Evolutionary conservation across 2,113 vertebrate species (phyloP).

Genomic region (Rhadina sibilatrix): DNA sequence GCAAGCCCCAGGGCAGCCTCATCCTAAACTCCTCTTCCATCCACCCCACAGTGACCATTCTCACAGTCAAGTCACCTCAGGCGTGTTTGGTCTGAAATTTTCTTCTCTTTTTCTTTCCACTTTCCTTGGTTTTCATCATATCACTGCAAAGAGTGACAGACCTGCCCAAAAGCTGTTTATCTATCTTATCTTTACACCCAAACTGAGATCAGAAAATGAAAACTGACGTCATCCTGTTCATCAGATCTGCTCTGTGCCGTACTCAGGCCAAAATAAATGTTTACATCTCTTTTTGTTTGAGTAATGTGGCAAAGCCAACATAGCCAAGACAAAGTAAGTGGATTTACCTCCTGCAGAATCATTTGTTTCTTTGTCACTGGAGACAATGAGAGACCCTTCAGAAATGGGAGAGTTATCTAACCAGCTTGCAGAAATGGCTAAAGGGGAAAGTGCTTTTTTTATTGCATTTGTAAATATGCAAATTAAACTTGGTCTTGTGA

Average conservation of each 20-base stretch:
- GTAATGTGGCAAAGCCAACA: not conserved
- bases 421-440: not conserved
- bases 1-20: not conserved
- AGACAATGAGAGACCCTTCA: not conserved
- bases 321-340: not conserved
- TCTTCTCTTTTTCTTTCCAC: not conserved
- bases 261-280: constrained; percentile 24
- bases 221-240: not conserved
- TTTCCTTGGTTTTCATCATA: not conserved
- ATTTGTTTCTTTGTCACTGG: not conserved
- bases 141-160: not conserved
- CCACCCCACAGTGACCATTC: not conserved
- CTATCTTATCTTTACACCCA: not conserved
- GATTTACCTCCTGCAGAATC: not conserved
- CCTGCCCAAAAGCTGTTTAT: not conserved
- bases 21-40: not conserved
- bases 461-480: not conserved
- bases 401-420: not conserved
- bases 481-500: not conserved
- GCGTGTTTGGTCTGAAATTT: not conserved
- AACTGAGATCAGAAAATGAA: not conserved
- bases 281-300: not conserved
- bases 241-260: not conserved
- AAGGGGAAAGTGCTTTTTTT: not conserved
- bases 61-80: accelerated